Conservation (phyloP, 2,113 vertebrate genomes). For the Camelus dromedarius region DNA sequence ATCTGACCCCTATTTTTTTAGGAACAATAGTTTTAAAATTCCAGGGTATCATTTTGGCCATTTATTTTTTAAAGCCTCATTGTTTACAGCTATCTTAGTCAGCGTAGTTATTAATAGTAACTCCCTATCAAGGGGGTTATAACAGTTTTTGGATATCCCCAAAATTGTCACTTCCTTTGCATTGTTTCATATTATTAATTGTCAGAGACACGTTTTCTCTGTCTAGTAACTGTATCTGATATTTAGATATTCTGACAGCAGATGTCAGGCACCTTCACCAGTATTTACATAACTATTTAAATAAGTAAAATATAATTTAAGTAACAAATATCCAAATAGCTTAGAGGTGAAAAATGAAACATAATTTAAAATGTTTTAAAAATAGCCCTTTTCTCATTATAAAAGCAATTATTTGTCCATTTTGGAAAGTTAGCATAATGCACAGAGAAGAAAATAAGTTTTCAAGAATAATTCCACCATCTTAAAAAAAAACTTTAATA, state of each 20-base stretch:
- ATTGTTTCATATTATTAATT: constrained; percentile 9
- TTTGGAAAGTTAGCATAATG: neutral
- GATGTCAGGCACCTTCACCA: neutral
- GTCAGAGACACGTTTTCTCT: constrained; percentile 21
- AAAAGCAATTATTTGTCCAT: neutral
- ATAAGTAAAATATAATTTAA: constrained; percentile 43
- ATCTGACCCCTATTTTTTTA: neutral
- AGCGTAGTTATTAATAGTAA: neutral
- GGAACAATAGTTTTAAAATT: neutral
- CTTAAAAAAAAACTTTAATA: neutral
- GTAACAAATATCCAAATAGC: constrained; percentile 35
- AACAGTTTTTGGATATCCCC: neutral
- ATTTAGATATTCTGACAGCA: constrained; percentile 54
- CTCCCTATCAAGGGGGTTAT: neutral
- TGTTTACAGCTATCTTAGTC: neutral
- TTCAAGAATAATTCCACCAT: neutral
- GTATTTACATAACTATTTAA: constrained; percentile 12
- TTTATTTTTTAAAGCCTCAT: constrained; percentile 6
- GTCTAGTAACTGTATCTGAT: constrained; percentile 28
- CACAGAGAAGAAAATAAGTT: neutral
- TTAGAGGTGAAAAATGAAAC: constrained; percentile 16
- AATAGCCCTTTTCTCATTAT: neutral
- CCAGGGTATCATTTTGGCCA: neutral
- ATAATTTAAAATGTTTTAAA: constrained; percentile 6
- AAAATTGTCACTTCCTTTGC: constrained; percentile 6